A percentile compares a stretch with the other conserved stretches of the same genome.
phyloP scores from a whole-genome alignment of 2,888 invertebrate genomes.

The Phengaris alcon region DNA sequence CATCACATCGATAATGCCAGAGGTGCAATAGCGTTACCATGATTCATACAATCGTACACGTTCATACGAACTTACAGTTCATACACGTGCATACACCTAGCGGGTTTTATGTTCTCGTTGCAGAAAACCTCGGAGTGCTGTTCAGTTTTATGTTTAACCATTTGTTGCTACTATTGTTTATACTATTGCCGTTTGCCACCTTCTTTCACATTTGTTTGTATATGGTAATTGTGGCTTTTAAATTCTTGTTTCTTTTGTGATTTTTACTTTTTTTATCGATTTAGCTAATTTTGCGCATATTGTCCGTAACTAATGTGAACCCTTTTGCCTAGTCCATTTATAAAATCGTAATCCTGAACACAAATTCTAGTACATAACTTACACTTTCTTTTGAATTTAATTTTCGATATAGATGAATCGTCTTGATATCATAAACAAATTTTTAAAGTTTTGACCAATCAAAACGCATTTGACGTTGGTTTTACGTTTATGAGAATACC shows the following conservation, averaged over 20 bases:
- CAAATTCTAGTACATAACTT: too few species aligned
- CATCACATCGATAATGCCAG: constrained; percentile 8
- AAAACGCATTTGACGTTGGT: too few species aligned
- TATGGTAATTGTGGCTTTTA: not conserved
- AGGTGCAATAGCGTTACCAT: constrained; percentile 7
- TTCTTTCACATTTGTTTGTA: not conserved
- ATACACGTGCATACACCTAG: not conserved
- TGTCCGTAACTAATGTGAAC: too few species aligned
- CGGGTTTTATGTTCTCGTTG: not conserved
- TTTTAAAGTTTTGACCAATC: too few species aligned
- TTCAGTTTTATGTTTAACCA: not conserved
- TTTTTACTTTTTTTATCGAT: not conserved
- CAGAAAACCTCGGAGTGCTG: not conserved
- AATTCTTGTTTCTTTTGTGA: not conserved
- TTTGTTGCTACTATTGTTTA: constrained; percentile 8
- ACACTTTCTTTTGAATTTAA: too few species aligned
- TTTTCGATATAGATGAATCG: too few species aligned
- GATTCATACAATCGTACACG: constrained; percentile 13
- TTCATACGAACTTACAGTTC: not conserved
- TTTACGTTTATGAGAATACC: too few species aligned
- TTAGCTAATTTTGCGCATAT: not conserved
- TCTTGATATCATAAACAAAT: too few species aligned
- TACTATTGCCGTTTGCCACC: not conserved
- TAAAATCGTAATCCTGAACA: too few species aligned
- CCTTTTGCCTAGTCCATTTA: too few species aligned